Percentiles rank a stretch among this genome's conserved stretches.
Evolutionary conservation across 2,888 invertebrate genomes (phyloP).

Genomic region (Ceraclea dissimilis): DNA sequence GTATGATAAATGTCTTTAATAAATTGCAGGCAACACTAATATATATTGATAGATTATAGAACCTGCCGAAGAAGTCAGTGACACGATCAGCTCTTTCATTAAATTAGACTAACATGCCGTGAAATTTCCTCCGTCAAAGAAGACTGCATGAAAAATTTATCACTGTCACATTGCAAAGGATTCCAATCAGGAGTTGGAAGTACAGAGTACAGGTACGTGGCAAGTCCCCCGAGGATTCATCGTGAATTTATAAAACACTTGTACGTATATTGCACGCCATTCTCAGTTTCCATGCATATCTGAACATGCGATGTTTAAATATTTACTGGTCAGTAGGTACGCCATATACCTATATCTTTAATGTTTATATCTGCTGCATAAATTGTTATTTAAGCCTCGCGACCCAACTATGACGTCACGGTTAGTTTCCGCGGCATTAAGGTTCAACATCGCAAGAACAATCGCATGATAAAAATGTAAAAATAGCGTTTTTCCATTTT

Average conservation of each 20-base stretch:
- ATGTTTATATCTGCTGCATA: too few relatives aligned
- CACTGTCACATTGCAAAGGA: conserved; percentile 15
- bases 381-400: too few relatives aligned
- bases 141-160: conserved; percentile 18
- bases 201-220: too few relatives aligned
- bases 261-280: not conserved
- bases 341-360: too few relatives aligned
- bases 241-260: not conserved
- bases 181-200: not conserved
- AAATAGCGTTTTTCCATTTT: too few relatives aligned
- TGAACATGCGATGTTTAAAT: not conserved
- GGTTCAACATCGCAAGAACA: too few relatives aligned
- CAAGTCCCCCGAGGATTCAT: too few relatives aligned
- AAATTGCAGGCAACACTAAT: not conserved
- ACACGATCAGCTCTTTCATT: conserved; percentile 15
- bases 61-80: too few relatives aligned
- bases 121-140: conserved; percentile 16
- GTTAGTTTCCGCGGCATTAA: too few relatives aligned
- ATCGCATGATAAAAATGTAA: too few relatives aligned
- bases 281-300: not conserved
- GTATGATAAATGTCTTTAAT: not conserved
- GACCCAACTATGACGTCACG: too few relatives aligned
- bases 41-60: not conserved
- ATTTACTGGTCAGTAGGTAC: not conserved
- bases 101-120: conserved; percentile 18